Conservation (phyloP, 2,797 vertebrate genomes). For the Ceryle rudis region DNA sequence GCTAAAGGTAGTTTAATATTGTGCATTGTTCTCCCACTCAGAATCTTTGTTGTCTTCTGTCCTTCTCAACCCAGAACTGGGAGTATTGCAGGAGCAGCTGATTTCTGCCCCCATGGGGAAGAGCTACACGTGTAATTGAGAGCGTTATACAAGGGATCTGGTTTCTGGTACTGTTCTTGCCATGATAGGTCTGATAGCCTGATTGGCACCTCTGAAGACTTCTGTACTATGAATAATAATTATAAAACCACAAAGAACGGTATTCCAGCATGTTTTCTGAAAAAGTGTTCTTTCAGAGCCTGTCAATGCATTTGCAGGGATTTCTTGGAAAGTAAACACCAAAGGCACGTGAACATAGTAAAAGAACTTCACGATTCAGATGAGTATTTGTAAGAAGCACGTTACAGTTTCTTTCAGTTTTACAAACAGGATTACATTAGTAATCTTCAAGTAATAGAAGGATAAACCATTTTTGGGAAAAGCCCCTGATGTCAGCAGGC, state of each 20-base stretch:
- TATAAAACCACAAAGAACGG: background rate
- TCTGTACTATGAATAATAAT: background rate
- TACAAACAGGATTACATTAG: conserved; percentile 71
- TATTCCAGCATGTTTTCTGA: background rate
- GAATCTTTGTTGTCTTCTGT: background rate
- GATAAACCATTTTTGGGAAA: conserved; percentile 59
- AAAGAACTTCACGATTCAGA: conserved; percentile 10
- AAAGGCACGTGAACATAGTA: background rate
- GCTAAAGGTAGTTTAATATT: background rate
- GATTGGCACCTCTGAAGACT: background rate
- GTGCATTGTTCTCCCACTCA: background rate
- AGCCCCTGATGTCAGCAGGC: conserved; percentile 47
- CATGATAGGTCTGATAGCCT: background rate
- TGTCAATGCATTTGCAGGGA: background rate
- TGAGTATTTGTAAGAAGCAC: conserved; percentile 37
- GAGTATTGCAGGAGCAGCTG: background rate
- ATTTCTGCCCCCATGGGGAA: background rate
- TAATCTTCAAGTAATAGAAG: conserved; percentile 67
- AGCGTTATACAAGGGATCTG: background rate
- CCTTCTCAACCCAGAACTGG: background rate
- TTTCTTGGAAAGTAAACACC: conserved; percentile 3
- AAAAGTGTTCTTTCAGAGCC: background rate
- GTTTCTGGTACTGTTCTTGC: background rate
- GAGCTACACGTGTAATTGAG: background rate
- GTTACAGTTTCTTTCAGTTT: conserved; percentile 45